These are phyloP conservation scores for Mormyrops attenuatus DNA, from an alignment of 2,797 vertebrate genomes.

Conservation along the genomic window DNA sequence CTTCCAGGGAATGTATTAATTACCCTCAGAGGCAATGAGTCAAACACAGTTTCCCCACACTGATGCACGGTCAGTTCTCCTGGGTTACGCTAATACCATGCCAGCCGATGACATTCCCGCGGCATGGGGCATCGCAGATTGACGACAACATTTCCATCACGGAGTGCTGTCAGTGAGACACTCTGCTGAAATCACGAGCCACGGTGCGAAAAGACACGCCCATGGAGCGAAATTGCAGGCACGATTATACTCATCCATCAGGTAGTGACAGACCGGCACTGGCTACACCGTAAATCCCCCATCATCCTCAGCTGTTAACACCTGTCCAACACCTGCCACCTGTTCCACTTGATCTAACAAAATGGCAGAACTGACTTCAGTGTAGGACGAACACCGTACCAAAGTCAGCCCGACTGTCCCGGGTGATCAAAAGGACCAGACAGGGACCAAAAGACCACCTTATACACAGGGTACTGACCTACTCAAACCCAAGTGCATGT, in stretches of 20 bases:
- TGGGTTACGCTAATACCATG: conserved; percentile 14
- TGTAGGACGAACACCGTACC: not conserved
- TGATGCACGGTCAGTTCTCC: conserved; percentile 11
- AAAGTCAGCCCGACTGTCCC: not conserved
- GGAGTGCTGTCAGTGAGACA: not conserved
- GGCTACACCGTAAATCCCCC: not conserved
- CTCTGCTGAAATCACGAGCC: not conserved
- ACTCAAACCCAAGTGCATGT: not conserved
- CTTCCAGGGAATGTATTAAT: conserved; percentile 32
- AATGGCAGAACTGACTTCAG: not conserved
- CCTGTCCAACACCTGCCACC: not conserved
- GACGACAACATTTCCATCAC: not conserved
- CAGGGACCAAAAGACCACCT: not conserved
- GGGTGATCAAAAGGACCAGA: not conserved
- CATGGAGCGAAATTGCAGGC: not conserved
- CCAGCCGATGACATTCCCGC: not conserved
- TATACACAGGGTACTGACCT: not conserved
- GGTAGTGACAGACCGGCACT: not conserved
- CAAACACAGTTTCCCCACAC: not conserved
- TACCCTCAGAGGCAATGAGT: conserved; percentile 16
- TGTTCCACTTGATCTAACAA: not conserved
- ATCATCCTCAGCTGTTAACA: not conserved
- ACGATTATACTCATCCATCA: not conserved
- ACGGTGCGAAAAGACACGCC: not conserved
- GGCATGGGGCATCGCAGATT: not conserved